A percentile compares a stretch with the other conserved stretches of the same genome.
Conservation (phyloP, 2,888 invertebrate genomes). For the Volucella zonaria region DNA sequence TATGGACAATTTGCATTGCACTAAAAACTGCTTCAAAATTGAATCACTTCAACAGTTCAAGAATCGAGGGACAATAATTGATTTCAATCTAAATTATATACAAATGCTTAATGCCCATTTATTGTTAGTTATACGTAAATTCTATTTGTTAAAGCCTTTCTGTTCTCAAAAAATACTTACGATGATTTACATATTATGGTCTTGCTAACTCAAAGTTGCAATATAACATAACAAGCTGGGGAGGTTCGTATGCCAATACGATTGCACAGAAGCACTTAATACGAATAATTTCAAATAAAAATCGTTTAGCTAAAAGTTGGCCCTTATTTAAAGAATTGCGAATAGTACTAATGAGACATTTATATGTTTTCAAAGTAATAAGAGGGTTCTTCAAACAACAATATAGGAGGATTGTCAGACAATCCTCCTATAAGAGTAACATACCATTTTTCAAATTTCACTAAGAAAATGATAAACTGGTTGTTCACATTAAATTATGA, state of each 20-base stretch:
- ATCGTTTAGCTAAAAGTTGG: too few species aligned
- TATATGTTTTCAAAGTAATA: slow-evolving; percentile 18
- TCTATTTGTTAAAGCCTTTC: slow-evolving; percentile 12
- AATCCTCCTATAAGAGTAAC: neutral
- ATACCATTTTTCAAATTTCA: too few species aligned
- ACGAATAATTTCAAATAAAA: too few species aligned
- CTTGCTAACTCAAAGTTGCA: too few species aligned
- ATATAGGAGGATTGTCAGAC: neutral
- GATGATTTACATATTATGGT: neutral
- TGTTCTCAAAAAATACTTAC: neutral
- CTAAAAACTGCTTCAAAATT: slow-evolving; percentile 15
- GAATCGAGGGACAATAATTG: slow-evolving; percentile 5
- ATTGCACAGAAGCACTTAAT: too few species aligned
- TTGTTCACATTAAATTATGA: too few species aligned
- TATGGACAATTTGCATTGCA: neutral
- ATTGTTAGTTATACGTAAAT: too few species aligned
- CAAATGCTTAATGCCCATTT: slow-evolving; percentile 1
- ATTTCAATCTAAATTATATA: slow-evolving; percentile 19
- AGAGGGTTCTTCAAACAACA: slow-evolving; percentile 9
- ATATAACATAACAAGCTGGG: too few species aligned
- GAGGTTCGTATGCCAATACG: too few species aligned
- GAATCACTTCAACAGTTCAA: slow-evolving; percentile 10
- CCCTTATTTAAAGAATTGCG: neutral
- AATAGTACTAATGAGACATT: slow-evolving; percentile 2
- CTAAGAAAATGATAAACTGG: too few species aligned